Evolutionary conservation across 2,888 invertebrate species (phyloP).

Genomic region (Beris morrisii): DNA sequence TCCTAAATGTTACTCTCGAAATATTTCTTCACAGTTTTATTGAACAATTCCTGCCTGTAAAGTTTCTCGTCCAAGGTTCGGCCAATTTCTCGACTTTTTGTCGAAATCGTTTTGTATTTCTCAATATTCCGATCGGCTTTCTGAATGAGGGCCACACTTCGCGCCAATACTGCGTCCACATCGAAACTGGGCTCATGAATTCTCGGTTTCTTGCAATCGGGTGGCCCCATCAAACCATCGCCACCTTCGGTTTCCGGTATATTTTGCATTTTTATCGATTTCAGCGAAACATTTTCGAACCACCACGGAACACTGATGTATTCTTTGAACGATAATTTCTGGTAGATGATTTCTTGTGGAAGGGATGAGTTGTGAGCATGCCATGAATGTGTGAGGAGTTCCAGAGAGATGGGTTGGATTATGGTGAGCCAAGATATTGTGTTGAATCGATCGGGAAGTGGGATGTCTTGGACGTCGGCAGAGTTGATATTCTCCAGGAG

Average conservation of each 20-base stretch:
- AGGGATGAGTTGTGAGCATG: slow-evolving; percentile 29
- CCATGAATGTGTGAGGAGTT: slow-evolving; percentile 39
- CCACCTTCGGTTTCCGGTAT: slow-evolving; percentile 19
- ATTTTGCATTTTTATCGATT: slow-evolving; percentile 39
- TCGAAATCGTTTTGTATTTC: slow-evolving; percentile 27
- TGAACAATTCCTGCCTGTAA: slow-evolving; percentile 35
- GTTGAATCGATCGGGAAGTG: slow-evolving; percentile 32
- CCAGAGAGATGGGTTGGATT: slow-evolving; percentile 46
- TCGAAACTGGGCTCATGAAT: slow-evolving; percentile 11
- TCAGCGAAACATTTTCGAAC: slow-evolving; percentile 44
- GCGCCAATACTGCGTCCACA: slow-evolving; percentile 32
- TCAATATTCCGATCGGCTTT: slow-evolving; percentile 36
- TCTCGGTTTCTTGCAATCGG: slow-evolving; percentile 23
- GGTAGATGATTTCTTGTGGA: slow-evolving; percentile 48
- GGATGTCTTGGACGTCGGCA: slow-evolving; percentile 36
- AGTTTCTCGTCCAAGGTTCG: slow-evolving; percentile 37
- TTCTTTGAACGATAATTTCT: slow-evolving; percentile 42
- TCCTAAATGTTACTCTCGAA: slow-evolving; percentile 23
- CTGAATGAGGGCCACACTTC: slow-evolving; percentile 29
- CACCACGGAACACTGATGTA: slow-evolving; percentile 48
- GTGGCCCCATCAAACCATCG: neutral
- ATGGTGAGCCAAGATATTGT: slow-evolving; percentile 46
- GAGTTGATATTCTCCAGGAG: slow-evolving; percentile 43
- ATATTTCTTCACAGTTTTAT: slow-evolving; percentile 31
- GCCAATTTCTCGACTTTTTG: slow-evolving; percentile 34